A percentile compares a stretch with the other conserved stretches of the same genome.
These are phyloP conservation scores for Apocrypta bakeri DNA, from an alignment of 1,140 invertebrate species.

Conservation along the genomic window DNA sequence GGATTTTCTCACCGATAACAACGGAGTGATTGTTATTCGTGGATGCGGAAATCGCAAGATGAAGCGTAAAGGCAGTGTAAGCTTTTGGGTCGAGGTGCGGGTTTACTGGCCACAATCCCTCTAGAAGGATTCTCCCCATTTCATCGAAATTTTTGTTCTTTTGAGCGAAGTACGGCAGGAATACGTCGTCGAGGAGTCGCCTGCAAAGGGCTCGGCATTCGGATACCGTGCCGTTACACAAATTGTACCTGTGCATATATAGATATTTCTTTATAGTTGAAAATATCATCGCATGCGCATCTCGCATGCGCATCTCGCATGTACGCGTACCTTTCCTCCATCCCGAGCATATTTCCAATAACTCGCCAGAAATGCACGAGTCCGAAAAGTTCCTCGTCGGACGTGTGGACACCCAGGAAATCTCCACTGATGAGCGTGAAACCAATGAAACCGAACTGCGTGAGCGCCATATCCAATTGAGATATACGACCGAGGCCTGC, in stretches of 20 bases:
- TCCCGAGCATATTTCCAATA: constrained; percentile 86
- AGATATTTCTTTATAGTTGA: no score
- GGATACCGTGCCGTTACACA: constrained; percentile 68
- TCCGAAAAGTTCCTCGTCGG: constrained; percentile 80
- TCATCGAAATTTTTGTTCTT: constrained; percentile 59
- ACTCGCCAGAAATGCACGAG: constrained; percentile 90
- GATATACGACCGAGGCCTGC: constrained; percentile 70
- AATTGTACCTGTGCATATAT: constrained; percentile 70
- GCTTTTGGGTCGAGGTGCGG: constrained; percentile 69
- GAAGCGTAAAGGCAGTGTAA: constrained; percentile 68
- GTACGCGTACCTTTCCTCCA: constrained; percentile 86
- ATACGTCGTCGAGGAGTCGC: constrained; percentile 67
- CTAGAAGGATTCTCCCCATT: constrained; percentile 66
- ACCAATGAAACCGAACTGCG: constrained; percentile 92
- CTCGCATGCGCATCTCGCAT: no score
- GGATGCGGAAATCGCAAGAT: constrained; percentile 60
- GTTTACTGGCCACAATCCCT: constrained; percentile 70
- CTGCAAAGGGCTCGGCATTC: constrained; percentile 68
- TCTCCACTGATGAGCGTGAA: constrained; percentile 80
- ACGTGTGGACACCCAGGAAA: constrained; percentile 78
- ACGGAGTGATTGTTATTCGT: constrained; percentile 68
- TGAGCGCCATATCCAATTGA: constrained; percentile 89
- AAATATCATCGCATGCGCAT: no score
- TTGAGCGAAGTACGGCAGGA: constrained; percentile 62
- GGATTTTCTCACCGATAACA: constrained; percentile 59